phyloP scores from a whole-genome alignment of 2,113 vertebrate species.

The Hipposideros armiger region DNA sequence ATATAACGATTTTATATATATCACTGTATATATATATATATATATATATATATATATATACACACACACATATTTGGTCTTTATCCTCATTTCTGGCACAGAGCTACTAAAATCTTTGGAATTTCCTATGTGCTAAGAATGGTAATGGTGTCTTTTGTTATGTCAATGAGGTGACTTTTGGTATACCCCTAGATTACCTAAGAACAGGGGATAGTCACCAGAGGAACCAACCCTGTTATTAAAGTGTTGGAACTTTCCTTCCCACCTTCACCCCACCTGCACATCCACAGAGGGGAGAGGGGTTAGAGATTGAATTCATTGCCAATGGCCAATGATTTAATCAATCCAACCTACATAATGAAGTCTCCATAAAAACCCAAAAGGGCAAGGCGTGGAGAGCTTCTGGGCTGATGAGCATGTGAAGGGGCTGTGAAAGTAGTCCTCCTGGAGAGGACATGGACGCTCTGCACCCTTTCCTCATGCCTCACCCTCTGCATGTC shows the following conservation, averaged over 20 bases:
- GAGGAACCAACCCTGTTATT: background rate
- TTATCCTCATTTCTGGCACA: background rate
- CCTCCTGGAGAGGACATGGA: background rate
- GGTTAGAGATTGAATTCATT: background rate
- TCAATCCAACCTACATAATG: background rate
- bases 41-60: too few relatives aligned
- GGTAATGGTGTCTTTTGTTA: background rate
- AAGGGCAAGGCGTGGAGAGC: background rate
- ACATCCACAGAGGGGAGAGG: background rate
- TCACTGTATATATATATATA: too few relatives aligned
- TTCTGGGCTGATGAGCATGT: background rate
- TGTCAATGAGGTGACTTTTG: background rate
- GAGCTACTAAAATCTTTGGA: background rate
- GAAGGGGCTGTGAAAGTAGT: too few relatives aligned
- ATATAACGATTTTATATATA: background rate
- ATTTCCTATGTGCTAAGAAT: background rate
- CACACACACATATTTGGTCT: background rate
- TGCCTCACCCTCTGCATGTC: background rate
- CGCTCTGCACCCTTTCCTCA: accelerated
- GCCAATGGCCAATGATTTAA: background rate
- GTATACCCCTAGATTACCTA: background rate
- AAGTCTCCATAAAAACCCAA: background rate
- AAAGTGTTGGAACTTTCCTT: background rate
- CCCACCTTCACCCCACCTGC: too few relatives aligned
- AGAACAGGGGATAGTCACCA: background rate